Base-by-base conservation (phyloP, 2,113 vertebrate genomes). In the Phycodurus eques region DNA sequence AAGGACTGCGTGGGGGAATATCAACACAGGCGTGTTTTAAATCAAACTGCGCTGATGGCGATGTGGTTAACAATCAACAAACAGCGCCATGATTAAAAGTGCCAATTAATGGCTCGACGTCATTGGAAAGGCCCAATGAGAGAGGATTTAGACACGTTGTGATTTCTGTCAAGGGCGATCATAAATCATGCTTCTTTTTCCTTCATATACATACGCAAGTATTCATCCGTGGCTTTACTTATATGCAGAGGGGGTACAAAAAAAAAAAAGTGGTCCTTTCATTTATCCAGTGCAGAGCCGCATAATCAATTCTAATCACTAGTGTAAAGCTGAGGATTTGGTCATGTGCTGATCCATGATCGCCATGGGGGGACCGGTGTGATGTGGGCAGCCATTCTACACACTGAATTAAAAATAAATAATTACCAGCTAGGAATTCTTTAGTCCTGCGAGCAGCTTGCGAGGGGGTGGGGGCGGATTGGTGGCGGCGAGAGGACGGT, bases 381-480 rank as follows among this genome's bases (percentile, higher is more conserved):
- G 61, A 3, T 11, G 9, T 14, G 61, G 61, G 35, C 39, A 44
- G 42, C 42, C 42, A 43, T n/a, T n/a, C 6, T 43, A 62, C 56
- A 13, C 68, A 86, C 33, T 51, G 71, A 88, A 43, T 84, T 73
- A 86, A 91, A 89, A 81, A 65, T 53, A 83, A 74, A 83, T 65
- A 87, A 80, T 72, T 71, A 46, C 14, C 17, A 59, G 70, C 65
- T n/a, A 35, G 53, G 67, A 67, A 93, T 91, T 83, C 80, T 80
- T 90, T 87, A 87, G 73, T 82, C 77, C 77, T 78, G 68, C 80
- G 88, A 82, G 74, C 73, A 86, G 74, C 79, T 79, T 71, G 68
- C 47, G 59, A 6, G 6, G 47, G 85, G 79, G 17, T 1, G 71
- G 90, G 92, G 90, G 93, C 87, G 57, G 91, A 94, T 92, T 86